Evolutionary conservation across 2,113 vertebrate species (phyloP), one percentile per base, ranked within the genome.

Genomic region (Pteropus alecto): DNA sequence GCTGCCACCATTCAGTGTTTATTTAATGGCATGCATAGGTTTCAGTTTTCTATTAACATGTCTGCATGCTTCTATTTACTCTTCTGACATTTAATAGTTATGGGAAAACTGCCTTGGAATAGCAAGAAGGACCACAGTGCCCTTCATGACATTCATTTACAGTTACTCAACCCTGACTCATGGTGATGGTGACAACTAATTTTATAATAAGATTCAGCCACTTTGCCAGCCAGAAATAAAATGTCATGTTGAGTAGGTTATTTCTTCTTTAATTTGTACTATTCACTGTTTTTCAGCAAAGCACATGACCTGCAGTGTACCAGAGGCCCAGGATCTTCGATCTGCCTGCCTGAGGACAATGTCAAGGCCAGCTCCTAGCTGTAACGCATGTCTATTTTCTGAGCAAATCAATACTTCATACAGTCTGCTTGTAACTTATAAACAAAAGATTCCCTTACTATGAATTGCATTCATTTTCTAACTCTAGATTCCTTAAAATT

Each of bases 171-270:
- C 0, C 83, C 63, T 97, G 93, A 82, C 67, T 70, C 73, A 18
- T 63, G 35, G 86, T 95, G 87, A 97, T 76, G 30, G 86, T 95
- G 87, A 97, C 78, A 94, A 81, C 65, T 95, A 94, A 98, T 98
- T 98, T 95, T 92, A 90, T 0, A 2, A 96, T 96, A 98, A 97
- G 95, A 96, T 96, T 93, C 35, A 92, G 79, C 84, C 68, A 95
- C 73, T 73, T 61, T 96, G 60, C 70, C 86, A 96, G 65, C 48
- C 48, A 90, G 74, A 96, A 98, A 94, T 89, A 91, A 98, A 98
- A 97, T 94, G 82, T 90, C 96, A 83, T 54, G 56, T 0, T 2
- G 46, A 94, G 70, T 90, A 86, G 90, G 56, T 93, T 95, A 91
- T 86, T 97, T 92, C 73, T 93, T 93, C 89, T 83, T 96, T 78